A percentile compares a stretch with the other conserved stretches of the same genome.
phyloP scores from a whole-genome alignment of 2,797 vertebrate species.

The Halcyon badia region DNA sequence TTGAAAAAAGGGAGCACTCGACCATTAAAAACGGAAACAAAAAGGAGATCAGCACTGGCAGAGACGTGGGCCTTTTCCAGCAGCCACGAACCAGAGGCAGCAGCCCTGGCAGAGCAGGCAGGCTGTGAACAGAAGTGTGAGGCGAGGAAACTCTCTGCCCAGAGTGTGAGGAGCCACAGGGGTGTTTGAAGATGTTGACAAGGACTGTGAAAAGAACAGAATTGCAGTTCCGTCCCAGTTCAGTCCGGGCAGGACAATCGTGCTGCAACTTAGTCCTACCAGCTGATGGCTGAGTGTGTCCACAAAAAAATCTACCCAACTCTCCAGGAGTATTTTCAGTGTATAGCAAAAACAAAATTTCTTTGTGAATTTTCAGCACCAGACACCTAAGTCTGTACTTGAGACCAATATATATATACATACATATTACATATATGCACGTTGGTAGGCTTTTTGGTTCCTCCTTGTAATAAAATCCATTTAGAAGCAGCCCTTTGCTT shows the following conservation, averaged over 20 bases:
- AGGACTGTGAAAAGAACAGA: accelerated
- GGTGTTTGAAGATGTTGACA: neutral
- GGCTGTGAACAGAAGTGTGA: neutral
- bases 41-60: constrained; percentile 9
- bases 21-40: neutral
- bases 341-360: neutral
- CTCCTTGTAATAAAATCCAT: neutral
- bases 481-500: neutral
- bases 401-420: neutral
- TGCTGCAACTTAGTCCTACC: neutral
- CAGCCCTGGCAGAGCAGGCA: neutral
- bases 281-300: neutral
- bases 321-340: neutral
- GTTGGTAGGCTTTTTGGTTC: neutral
- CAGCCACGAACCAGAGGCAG: neutral
- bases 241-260: neutral
- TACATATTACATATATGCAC: neutral
- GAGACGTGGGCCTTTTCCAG: neutral
- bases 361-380: neutral
- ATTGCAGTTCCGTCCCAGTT: neutral
- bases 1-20: neutral
- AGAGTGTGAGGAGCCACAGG: neutral
- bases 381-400: neutral
- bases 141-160: neutral
- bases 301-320: neutral